Evolutionary conservation across 2,888 invertebrate species (phyloP).

Genomic region (Keiferia lycopersicella): DNA sequence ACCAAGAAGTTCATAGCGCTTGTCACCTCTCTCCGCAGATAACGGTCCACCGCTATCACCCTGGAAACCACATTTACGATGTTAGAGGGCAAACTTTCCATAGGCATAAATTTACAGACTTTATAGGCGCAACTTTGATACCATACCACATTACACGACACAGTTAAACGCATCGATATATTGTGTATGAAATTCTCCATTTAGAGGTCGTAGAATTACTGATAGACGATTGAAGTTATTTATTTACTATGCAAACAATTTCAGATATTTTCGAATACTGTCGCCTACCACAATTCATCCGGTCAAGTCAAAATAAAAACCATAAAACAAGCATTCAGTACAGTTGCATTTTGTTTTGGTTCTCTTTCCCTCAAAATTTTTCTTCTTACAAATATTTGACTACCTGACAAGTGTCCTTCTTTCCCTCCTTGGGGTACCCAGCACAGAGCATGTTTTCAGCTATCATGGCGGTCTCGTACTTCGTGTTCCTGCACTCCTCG

Average conservation of each 20-base stretch:
- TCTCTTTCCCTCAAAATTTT: background rate
- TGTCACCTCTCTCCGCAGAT: conserved; percentile 83
- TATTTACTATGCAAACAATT: too few relatives aligned
- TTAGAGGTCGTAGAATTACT: too few relatives aligned
- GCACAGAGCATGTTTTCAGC: conserved; percentile 94
- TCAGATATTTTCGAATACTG: too few relatives aligned
- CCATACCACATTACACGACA: too few relatives aligned
- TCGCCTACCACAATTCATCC: too few relatives aligned
- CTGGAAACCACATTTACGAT: conserved; percentile 58
- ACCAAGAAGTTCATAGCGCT: conserved; percentile 90
- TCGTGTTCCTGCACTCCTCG: conserved; percentile 86
- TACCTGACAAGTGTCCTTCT: conserved; percentile 92
- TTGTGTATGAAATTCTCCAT: background rate
- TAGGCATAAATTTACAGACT: background rate
- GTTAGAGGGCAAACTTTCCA: background rate
- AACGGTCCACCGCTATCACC: conserved; percentile 92
- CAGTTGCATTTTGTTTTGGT: too few relatives aligned
- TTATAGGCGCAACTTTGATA: background rate
- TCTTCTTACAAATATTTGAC: conserved; percentile 12
- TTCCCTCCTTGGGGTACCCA: conserved; percentile 86
- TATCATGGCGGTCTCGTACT: conserved; percentile 91
- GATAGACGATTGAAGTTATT: too few relatives aligned
- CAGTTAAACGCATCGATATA: background rate
- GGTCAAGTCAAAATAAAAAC: too few relatives aligned
- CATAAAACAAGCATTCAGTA: too few relatives aligned